Evolutionary conservation across 2,113 vertebrate genomes (phyloP), one percentile per base, ranked within the genome.

Genomic region (Podiceps cristatus): DNA sequence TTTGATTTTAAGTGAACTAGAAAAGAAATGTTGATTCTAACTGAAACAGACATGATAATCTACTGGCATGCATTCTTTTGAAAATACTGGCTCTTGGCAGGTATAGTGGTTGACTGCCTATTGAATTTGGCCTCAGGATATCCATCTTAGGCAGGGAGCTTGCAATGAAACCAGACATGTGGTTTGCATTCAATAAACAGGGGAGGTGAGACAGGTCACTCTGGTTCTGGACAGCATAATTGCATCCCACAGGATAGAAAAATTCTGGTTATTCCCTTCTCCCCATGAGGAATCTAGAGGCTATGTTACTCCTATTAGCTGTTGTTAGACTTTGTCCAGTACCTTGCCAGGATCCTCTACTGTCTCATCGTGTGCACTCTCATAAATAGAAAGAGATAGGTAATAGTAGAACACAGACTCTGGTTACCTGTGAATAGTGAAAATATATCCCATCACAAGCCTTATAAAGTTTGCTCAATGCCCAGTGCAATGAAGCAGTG

Each of bases 11-110:
- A 97, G 90, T 92, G 94, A 97, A 91, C 94, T 95, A 96, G 96
- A 97, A 97, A 97, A 94, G 63, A 97, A 97, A 97, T 97, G 97
- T 96, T 98, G 97, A 98, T 97, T 98, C 91, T 98, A 98, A 98
- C 67, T 74, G 97, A 97, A 98, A 96, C 77, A 98, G 95, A 97
- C 96, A 90, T 90, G 87, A 96, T 98, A 95, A 98, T 97, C 93
- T 94, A 83, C 91, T 97, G 94, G 90, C 96, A 97, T 88, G 71
- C 49, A 91, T 76, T 52, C 86, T 95, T 95, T 96, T 89, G 90
- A 97, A 98, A 97, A 96, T 93, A 86, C 66, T 97, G 80, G 56
- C 82, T 95, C 84, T 98, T 97, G 97, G 94, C 97, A 98, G 96
- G 72, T 88, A 37, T 50, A 67, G 83, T 88, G 50, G 82, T 82